Percentiles rank a stretch among this genome's conserved stretches.
Evolutionary conservation across 2,888 invertebrate genomes (phyloP).

Genomic region (Cheiracanthium punctorium): DNA sequence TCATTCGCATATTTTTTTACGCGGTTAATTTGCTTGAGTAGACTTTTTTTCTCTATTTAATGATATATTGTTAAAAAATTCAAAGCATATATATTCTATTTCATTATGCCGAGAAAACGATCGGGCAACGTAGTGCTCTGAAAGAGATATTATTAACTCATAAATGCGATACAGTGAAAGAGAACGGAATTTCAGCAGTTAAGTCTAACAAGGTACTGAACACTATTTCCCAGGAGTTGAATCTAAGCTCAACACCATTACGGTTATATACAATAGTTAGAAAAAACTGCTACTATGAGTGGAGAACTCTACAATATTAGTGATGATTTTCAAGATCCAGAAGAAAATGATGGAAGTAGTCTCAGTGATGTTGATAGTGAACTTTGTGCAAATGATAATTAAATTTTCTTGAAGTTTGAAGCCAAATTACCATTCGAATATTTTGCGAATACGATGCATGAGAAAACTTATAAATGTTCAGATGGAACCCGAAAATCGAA

Average conservation of each 20-base stretch:
- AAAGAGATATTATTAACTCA: background rate
- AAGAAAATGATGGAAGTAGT: background rate
- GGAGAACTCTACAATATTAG: background rate
- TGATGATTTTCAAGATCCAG: background rate
- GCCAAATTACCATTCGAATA: background rate
- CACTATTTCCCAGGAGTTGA: background rate
- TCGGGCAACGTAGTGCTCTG: background rate
- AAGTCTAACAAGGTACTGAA: background rate
- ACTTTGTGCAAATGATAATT: background rate
- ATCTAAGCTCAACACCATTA: background rate
- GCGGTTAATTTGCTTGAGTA: too few species aligned
- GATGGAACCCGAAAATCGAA: background rate
- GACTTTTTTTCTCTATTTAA: too few species aligned
- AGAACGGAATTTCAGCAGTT: background rate
- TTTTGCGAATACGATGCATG: background rate
- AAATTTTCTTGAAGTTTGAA: background rate
- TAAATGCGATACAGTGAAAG: background rate
- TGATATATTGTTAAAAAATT: too few species aligned
- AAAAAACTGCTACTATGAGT: background rate
- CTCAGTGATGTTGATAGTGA: background rate
- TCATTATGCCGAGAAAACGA: conserved; percentile 3
- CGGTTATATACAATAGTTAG: background rate
- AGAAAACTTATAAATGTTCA: background rate
- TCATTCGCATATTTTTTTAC: too few species aligned
- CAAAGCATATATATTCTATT: too few species aligned